Evolutionary conservation across 2,797 vertebrate genomes (phyloP), one percentile per base, ranked within the genome.

Genomic region (Enteromius afrohamiltoni): DNA sequence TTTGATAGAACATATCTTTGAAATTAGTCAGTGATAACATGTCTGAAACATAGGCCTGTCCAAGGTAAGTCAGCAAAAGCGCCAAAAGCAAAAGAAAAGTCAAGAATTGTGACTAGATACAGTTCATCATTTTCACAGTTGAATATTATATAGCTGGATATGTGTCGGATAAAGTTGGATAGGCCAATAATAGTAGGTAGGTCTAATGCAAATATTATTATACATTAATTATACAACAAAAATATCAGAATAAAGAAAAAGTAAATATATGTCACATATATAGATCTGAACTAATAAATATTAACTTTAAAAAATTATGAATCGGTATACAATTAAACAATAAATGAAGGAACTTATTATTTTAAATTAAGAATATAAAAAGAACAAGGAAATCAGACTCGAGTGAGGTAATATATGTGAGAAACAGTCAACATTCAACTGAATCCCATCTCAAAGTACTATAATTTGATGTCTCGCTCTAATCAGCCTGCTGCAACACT

Each of bases 391-490:
- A 58, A 26, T 62, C 8, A 62, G 23, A 37, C 42, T 31, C 26
- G 34, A 10, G 45, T 67, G 21, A 67, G 21, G 42, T 79, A 79
- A 79, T 51, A 19, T 16, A 7, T 47, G 11, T 77, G 75, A 49
- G 76, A 34, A 78, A 64, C n/a, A 31, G 1, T n/a, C 29, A 67
- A 4, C 55, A 31, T 29, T 77, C 75, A 77, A 19, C 26, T 79
- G 6, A 51, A 37, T 34, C 45, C 51, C 34, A 23, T 77, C 23
- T 47, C 23, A 31, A 8, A 21, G 1, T 45, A 16, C 14, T 29
- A 6, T 62, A 11, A 62, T 77, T 64, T 14, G 9, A 26, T 55
- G 9, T 26, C 19, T 31, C 76, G 60, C 11, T 16, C n/a, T 58
- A 49, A 62, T 62, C 62, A 29, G 29, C 29, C 29, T 29, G 47